Evolutionary conservation across 2,797 vertebrate genomes (phyloP).

Genomic region (Pseudochromis fuscus): DNA sequence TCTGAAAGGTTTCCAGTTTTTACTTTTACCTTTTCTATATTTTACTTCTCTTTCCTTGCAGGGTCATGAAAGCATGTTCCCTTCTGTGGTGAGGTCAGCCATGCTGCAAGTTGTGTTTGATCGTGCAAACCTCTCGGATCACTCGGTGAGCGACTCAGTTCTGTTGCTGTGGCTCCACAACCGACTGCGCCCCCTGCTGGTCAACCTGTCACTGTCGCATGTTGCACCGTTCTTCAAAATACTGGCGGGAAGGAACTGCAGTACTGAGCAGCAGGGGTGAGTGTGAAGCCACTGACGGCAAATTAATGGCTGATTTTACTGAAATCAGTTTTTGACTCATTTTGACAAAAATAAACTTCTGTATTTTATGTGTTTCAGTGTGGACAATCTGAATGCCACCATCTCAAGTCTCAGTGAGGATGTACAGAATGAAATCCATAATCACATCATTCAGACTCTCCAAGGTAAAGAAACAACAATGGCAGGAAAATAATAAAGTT

Average conservation of each 20-base stretch:
- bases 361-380: constrained; percentile 58
- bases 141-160: constrained; percentile 51
- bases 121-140: constrained; percentile 74
- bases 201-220: constrained; percentile 52
- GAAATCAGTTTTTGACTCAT: neutral
- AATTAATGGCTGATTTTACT: neutral
- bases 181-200: constrained; percentile 76
- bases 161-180: constrained; percentile 73
- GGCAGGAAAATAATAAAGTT: too few relatives aligned
- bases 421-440: constrained; percentile 64
- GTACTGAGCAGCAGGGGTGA: constrained; percentile 68
- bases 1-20: neutral
- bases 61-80: constrained; percentile 44
- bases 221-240: constrained; percentile 74
- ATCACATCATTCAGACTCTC: constrained; percentile 72
- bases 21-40: neutral
- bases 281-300: neutral
- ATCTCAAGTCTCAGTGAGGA: constrained; percentile 59
- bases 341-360: neutral
- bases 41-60: too few relatives aligned
- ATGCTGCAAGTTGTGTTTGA: constrained; percentile 80
- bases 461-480: constrained; percentile 66
- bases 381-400: constrained; percentile 65
- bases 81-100: constrained; percentile 64
- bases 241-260: constrained; percentile 74